A percentile compares a stretch with the other conserved stretches of the same genome.
Evolutionary conservation across 1,140 invertebrate species (phyloP).

Genomic region (Procambarus clarkii): DNA sequence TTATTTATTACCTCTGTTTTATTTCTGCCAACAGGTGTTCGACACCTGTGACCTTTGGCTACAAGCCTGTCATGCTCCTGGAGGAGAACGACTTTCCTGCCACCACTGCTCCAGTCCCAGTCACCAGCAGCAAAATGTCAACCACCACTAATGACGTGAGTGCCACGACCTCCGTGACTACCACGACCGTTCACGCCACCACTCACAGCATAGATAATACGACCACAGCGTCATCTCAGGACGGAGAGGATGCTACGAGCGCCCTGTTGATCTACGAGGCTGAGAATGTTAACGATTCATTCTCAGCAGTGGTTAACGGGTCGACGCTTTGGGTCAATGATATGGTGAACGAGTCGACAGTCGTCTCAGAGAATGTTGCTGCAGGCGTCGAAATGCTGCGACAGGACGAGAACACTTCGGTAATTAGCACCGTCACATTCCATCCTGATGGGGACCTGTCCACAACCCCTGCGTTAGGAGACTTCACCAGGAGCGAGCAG

Average conservation of each 20-base stretch:
- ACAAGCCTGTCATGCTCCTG: constrained; percentile 73
- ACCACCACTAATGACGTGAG: too few relatives aligned
- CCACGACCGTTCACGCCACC: not conserved
- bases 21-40: constrained; percentile 68
- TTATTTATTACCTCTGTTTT: not conserved
- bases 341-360: too few relatives aligned
- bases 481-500: not conserved
- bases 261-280: not conserved
- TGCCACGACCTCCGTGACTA: too few relatives aligned
- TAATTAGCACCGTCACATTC: too few relatives aligned
- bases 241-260: not conserved
- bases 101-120: not conserved
- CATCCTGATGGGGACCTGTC: too few relatives aligned
- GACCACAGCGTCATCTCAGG: not conserved
- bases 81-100: constrained; percentile 71
- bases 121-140: not conserved
- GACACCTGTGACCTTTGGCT: constrained; percentile 71
- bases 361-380: too few relatives aligned
- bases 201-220: not conserved
- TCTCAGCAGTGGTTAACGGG: not conserved
- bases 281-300: not conserved
- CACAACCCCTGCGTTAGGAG: too few relatives aligned
- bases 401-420: too few relatives aligned
- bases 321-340: not conserved
- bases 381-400: too few relatives aligned